phyloP scores from a whole-genome alignment of 2,797 vertebrate species.

The Allenopithecus nigroviridis region DNA sequence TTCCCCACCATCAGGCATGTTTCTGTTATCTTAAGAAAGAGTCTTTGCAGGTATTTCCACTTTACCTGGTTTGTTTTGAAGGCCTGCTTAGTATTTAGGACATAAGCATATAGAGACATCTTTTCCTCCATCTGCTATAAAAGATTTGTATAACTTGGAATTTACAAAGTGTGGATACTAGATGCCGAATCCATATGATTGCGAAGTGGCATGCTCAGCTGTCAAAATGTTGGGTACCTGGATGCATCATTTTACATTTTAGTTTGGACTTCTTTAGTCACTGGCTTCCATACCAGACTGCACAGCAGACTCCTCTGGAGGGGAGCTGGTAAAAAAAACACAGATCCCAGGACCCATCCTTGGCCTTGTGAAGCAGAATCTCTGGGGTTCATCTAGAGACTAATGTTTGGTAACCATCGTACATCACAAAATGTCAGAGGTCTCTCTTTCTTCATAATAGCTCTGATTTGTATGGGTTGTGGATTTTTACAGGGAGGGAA shows the following conservation, averaged over 20 bases:
- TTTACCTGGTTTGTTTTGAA: constrained; percentile 44
- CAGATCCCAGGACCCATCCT: not conserved
- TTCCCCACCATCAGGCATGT: not conserved
- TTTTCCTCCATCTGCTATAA: constrained; percentile 44
- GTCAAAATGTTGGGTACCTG: not conserved
- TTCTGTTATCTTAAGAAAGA: constrained; percentile 41
- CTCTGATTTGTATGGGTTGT: not conserved
- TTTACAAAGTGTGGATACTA: not conserved
- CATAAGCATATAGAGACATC: not conserved
- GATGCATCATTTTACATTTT: not conserved
- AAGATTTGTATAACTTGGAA: not conserved
- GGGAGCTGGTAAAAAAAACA: not conserved
- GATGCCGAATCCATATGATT: not conserved
- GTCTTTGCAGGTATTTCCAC: constrained; percentile 32
- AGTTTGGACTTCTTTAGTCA: not conserved
- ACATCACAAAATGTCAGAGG: not conserved
- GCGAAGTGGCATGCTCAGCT: not conserved
- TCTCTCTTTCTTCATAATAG: not conserved
- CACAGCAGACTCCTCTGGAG: not conserved
- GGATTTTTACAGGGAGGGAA: not conserved
- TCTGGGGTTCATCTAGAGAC: not conserved
- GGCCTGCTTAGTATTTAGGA: constrained; percentile 37
- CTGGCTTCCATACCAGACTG: not conserved
- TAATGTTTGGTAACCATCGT: not conserved
- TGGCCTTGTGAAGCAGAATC: not conserved